These are phyloP conservation scores for Galeopsomyia nigrocyanea DNA, from an alignment of 2,888 invertebrate species.

Conservation along the genomic window DNA sequence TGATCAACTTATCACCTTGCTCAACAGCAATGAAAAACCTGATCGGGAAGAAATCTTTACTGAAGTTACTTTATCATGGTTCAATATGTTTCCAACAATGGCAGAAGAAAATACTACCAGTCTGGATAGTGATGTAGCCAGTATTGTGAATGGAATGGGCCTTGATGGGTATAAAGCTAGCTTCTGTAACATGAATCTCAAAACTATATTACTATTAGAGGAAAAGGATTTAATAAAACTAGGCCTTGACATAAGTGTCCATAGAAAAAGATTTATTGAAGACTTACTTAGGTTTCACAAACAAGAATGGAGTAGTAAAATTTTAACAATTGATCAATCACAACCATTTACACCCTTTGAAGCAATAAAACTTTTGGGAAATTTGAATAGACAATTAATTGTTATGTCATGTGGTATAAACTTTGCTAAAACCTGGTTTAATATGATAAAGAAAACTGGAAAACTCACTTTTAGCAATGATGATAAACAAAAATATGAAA, in stretches of 20 bases:
- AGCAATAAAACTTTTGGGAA: slow-evolving; percentile 71
- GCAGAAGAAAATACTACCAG: slow-evolving; percentile 44
- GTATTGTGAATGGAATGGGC: slow-evolving; percentile 74
- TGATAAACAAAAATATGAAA: slow-evolving; percentile 49
- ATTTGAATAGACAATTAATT: slow-evolving; percentile 73
- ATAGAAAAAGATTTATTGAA: slow-evolving; percentile 72
- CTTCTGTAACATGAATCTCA: slow-evolving; percentile 72
- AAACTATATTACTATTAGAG: slow-evolving; percentile 73
- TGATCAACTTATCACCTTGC: slow-evolving; percentile 57
- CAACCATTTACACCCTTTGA: slow-evolving; percentile 65
- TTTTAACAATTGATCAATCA: slow-evolving; percentile 53
- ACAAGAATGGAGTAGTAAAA: slow-evolving; percentile 71
- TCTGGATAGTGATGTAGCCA: slow-evolving; percentile 69
- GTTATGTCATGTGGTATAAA: slow-evolving; percentile 73
- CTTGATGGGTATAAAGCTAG: slow-evolving; percentile 70
- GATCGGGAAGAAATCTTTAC: slow-evolving; percentile 32
- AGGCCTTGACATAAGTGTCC: slow-evolving; percentile 74
- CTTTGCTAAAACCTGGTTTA: slow-evolving; percentile 66
- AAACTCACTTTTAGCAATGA: slow-evolving; percentile 45
- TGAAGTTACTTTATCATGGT: slow-evolving; percentile 65
- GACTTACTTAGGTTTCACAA: slow-evolving; percentile 74
- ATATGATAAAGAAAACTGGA: slow-evolving; percentile 39
- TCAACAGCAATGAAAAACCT: slow-evolving; percentile 49
- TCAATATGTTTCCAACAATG: slow-evolving; percentile 71
- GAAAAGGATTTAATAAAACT: slow-evolving; percentile 73